These are phyloP conservation scores for Clistopyga incitator DNA, from an alignment of 2,888 invertebrate species.

Conservation along the genomic window DNA sequence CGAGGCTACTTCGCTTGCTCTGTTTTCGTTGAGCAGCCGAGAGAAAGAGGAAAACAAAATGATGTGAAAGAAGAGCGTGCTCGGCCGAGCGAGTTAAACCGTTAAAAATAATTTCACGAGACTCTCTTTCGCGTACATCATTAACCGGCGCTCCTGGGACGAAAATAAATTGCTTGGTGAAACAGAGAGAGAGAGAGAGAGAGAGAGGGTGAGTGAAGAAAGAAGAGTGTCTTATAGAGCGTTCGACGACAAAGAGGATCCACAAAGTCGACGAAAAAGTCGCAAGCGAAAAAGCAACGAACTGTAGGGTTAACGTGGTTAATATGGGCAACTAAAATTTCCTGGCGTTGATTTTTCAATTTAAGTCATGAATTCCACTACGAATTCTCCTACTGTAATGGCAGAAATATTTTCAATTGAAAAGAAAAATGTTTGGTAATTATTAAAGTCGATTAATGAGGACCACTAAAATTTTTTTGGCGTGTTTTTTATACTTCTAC, in stretches of 20 bases:
- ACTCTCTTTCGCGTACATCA: conserved; percentile 71
- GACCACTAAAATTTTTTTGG: too few relatives aligned
- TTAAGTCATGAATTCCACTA: too few relatives aligned
- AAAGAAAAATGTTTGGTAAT: too few relatives aligned
- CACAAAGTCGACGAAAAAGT: conserved; percentile 45
- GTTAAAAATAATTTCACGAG: conserved; percentile 68
- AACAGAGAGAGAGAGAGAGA: conserved; percentile 28
- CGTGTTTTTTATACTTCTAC: too few relatives aligned
- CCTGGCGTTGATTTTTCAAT: too few relatives aligned
- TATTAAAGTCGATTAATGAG: too few relatives aligned
- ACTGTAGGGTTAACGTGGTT: not conserved
- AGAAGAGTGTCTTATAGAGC: conserved; percentile 41
- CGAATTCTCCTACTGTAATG: too few relatives aligned
- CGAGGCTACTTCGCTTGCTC: conserved; percentile 5
- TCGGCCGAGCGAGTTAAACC: conserved; percentile 7
- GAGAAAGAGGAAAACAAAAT: not conserved
- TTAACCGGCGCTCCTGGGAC: conserved; percentile 72
- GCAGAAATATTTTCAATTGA: too few relatives aligned
- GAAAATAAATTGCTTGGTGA: conserved; percentile 72
- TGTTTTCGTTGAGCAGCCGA: conserved; percentile 8
- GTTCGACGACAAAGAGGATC: conserved; percentile 64
- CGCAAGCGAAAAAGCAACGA: conserved; percentile 25
- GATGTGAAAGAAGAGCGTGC: conserved; percentile 21
- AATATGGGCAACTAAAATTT: too few relatives aligned
- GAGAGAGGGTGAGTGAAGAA: conserved; percentile 41